phyloP scores from a whole-genome alignment of 2,888 invertebrate genomes.

The Xylocampa areola region DNA sequence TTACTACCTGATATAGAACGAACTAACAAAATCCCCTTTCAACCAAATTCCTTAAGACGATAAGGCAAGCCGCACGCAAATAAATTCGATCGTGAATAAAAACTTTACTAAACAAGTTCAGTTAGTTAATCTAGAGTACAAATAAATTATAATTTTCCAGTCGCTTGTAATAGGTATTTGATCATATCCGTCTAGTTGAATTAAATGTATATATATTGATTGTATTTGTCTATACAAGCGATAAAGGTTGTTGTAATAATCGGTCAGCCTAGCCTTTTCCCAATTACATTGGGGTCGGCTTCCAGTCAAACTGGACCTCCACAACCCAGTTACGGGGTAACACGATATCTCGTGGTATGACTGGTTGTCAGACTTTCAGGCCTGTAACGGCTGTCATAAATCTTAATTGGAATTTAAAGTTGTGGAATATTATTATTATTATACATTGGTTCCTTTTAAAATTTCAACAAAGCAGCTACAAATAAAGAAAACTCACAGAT shows the following conservation, averaged over 20 bases:
- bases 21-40: conserved; percentile 14
- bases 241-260: neutral
- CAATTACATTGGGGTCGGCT: too few relatives aligned
- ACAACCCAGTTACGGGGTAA: too few relatives aligned
- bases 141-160: conserved; percentile 22
- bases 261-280: too few relatives aligned
- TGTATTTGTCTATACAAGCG: neutral
- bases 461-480: neutral
- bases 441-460: conserved; percentile 6
- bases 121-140: conserved; percentile 10
- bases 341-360: too few relatives aligned
- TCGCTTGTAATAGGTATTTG: conserved; percentile 20
- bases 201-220: conserved; percentile 30
- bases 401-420: too few relatives aligned
- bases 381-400: too few relatives aligned
- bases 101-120: conserved; percentile 12
- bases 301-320: too few relatives aligned
- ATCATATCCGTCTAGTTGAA: conserved; percentile 35
- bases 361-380: too few relatives aligned
- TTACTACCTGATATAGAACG: conserved; percentile 30
- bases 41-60: conserved; percentile 33
- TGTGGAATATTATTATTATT: conserved; percentile 1
- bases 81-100: conserved; percentile 18
- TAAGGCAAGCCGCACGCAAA: conserved; percentile 47
- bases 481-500: neutral